A percentile compares a stretch with the other conserved stretches of the same genome.
Evolutionary conservation across 2,113 vertebrate genomes (phyloP).

Genomic region (Alligator mississippiensis): DNA sequence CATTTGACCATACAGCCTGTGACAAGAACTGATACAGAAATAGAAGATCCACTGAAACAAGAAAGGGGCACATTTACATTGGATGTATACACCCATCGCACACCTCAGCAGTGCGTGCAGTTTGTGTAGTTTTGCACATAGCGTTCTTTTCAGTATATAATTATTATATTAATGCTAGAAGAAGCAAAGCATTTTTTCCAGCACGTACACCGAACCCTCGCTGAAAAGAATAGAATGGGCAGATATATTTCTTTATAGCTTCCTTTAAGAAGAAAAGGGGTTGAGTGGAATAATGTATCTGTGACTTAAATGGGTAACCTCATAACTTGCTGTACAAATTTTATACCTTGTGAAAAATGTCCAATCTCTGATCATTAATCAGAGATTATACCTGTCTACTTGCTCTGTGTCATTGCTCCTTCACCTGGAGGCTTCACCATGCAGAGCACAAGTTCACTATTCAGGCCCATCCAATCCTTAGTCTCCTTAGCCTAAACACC

Average conservation of each 20-base stretch:
- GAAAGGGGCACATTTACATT: not conserved
- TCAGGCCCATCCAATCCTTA: not conserved
- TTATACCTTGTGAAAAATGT: not conserved
- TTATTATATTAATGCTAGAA: not conserved
- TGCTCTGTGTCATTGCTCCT: not conserved
- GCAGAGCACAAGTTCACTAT: not conserved
- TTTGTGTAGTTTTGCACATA: not conserved
- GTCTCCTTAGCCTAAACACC: not conserved
- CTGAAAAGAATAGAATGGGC: not conserved
- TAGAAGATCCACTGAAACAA: not conserved
- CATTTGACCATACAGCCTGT: not conserved
- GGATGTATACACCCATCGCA: not conserved
- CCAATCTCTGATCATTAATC: not conserved
- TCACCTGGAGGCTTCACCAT: not conserved
- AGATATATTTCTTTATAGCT: not conserved
- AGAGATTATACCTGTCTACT: not conserved
- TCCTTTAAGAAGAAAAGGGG: not conserved
- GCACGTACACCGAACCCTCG: not conserved
- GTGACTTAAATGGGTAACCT: not conserved
- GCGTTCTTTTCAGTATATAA: fast-evolving
- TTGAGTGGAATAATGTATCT: not conserved
- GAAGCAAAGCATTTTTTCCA: not conserved
- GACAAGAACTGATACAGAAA: not conserved
- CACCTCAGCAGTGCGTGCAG: fast-evolving
- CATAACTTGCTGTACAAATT: fast-evolving